These are phyloP conservation scores for Erythrolamprus reginae DNA, from an alignment of 2,113 vertebrate genomes.

Conservation along the genomic window DNA sequence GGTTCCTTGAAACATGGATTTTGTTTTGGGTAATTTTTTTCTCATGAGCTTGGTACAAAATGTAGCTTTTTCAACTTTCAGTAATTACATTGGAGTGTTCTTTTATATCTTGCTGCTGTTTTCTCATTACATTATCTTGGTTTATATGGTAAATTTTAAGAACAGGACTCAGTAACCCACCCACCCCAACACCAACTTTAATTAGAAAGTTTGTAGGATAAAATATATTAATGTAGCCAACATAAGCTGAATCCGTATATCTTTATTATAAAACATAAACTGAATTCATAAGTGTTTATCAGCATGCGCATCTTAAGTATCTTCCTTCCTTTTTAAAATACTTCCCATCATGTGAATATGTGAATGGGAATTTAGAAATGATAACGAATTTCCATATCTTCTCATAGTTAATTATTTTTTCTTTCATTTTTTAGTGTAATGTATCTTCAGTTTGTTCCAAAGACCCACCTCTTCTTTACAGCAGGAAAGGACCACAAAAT, in stretches of 20 bases:
- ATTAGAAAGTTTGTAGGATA: background rate
- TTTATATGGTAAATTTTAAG: background rate
- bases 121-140: background rate
- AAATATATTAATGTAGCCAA: background rate
- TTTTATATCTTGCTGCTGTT: background rate
- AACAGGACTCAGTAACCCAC: background rate
- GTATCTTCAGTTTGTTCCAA: conserved; percentile 91
- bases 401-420: background rate
- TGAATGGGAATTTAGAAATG: background rate
- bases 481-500: conserved; percentile 92
- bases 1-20: background rate
- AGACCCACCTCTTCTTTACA: conserved; percentile 97
- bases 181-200: background rate
- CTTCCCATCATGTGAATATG: background rate
- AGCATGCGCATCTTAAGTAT: background rate
- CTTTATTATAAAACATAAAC: background rate
- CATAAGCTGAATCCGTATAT: background rate
- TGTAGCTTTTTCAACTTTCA: background rate
- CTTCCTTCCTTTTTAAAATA: background rate
- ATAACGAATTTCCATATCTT: background rate
- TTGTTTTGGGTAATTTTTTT: background rate
- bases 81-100: background rate
- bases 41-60: background rate
- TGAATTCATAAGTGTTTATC: background rate
- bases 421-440: conserved; percentile 79